Evolutionary conservation across 2,113 vertebrate genomes (phyloP).

Genomic region (Anolis sagrei): DNA sequence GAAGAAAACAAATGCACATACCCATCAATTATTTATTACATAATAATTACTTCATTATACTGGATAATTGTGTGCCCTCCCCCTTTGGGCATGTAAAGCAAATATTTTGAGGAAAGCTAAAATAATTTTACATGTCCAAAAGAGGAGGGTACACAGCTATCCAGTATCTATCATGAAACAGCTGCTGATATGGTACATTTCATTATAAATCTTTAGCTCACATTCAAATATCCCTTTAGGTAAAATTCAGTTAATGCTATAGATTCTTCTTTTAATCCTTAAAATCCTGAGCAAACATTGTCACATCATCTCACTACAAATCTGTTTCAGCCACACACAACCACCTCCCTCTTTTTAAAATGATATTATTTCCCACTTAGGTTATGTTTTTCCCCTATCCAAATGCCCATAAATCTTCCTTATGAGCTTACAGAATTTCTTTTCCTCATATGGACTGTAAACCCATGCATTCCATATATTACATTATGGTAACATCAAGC

Average conservation of each 20-base stretch:
- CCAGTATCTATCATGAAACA: too few species aligned
- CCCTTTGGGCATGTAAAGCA: background rate
- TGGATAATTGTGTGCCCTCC: background rate
- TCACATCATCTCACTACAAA: background rate
- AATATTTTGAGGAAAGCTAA: too few species aligned
- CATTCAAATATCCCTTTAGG: background rate
- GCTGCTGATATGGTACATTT: background rate
- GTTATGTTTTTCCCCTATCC: background rate
- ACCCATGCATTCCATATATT: conserved; percentile 27
- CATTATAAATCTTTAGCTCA: background rate
- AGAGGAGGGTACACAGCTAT: too few species aligned
- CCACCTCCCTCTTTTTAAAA: background rate
- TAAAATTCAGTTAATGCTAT: background rate
- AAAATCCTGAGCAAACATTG: background rate
- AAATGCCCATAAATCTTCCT: conserved; percentile 16
- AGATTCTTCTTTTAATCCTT: background rate
- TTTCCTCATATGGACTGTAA: conserved; percentile 30
- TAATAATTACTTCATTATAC: background rate
- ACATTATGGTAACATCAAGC: conserved; percentile 17
- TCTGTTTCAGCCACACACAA: background rate
- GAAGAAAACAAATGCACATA: too few species aligned
- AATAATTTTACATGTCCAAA: too few species aligned
- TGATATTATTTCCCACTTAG: conserved; percentile 1
- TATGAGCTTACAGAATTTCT: conserved; percentile 27
- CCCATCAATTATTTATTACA: background rate